A percentile compares a stretch with the other conserved stretches of the same genome.
These are phyloP conservation scores for Anseranas semipalmata DNA, from an alignment of 2,113 vertebrate species.

Conservation along the genomic window DNA sequence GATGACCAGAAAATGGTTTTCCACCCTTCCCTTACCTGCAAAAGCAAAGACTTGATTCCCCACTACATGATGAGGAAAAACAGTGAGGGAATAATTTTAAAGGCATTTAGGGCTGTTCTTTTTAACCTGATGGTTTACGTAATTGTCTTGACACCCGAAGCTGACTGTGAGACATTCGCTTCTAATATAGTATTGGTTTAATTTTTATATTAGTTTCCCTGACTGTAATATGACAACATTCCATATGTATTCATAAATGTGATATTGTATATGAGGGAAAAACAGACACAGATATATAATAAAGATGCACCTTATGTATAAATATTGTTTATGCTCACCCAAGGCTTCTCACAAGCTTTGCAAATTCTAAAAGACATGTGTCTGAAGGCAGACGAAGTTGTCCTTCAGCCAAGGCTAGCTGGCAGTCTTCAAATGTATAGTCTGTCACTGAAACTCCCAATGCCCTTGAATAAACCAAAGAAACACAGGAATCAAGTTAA, in stretches of 20 bases:
- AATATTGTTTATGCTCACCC: constrained; percentile 81
- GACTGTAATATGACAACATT: not conserved
- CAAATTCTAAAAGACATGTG: constrained; percentile 93
- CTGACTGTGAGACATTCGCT: no score
- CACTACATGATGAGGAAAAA: not conserved
- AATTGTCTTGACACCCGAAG: not conserved
- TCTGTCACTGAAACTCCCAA: constrained; percentile 92
- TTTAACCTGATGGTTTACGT: not conserved
- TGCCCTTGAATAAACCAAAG: constrained; percentile 78
- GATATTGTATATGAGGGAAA: not conserved
- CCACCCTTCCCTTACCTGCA: not conserved
- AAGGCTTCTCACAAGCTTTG: constrained; percentile 91
- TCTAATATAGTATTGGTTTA: not conserved
- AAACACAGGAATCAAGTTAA: not conserved
- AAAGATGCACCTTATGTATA: not conserved
- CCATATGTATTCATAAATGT: not conserved
- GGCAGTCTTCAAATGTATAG: constrained; percentile 97
- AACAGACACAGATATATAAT: not conserved
- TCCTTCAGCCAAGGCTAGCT: constrained; percentile 93
- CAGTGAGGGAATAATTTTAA: not conserved
- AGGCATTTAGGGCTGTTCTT: not conserved
- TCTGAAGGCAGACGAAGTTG: constrained; percentile 91
- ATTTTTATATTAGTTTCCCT: not conserved
- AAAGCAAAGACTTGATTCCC: not conserved
- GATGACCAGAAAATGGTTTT: not conserved